phyloP scores from a whole-genome alignment of 2,113 vertebrate species.

The Nothoprocta pentlandii region DNA sequence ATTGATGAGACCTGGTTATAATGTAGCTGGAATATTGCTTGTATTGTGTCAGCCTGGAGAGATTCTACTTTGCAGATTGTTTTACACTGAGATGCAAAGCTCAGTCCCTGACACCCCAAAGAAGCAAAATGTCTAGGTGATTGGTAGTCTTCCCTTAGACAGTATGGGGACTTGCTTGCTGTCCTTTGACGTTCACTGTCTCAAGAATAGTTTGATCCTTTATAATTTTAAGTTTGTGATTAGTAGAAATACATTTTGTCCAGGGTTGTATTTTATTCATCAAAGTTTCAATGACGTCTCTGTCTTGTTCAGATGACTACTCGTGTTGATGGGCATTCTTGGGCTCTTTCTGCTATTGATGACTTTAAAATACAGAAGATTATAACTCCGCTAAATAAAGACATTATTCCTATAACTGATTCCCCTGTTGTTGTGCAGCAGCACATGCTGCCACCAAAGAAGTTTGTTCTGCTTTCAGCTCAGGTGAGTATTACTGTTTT shows the following conservation, averaged over 20 bases:
- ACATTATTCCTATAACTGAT: constrained; percentile 90
- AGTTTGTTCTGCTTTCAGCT: constrained; percentile 94
- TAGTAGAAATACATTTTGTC: background rate
- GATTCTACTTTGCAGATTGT: background rate
- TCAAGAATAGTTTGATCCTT: background rate
- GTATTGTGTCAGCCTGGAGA: background rate
- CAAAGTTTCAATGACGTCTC: background rate
- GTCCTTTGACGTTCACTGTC: background rate
- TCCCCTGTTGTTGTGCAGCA: constrained; percentile 94
- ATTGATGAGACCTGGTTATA: background rate
- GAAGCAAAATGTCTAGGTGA: background rate
- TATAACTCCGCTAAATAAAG: constrained; percentile 90
- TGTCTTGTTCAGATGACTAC: constrained; percentile 86
- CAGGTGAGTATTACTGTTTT: constrained; percentile 80
- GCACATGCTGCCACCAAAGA: constrained; percentile 91
- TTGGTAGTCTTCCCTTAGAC: background rate
- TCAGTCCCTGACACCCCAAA: background rate
- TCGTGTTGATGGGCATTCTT: constrained; percentile 92
- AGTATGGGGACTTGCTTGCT: background rate
- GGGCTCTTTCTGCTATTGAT: constrained; percentile 92
- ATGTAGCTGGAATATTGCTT: background rate
- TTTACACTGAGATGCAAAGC: background rate
- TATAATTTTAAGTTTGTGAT: background rate
- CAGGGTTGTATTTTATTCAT: background rate
- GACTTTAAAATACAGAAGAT: constrained; percentile 86